Conservation (phyloP, 2,113 vertebrate genomes). For the Bolborhynchus lineola region DNA sequence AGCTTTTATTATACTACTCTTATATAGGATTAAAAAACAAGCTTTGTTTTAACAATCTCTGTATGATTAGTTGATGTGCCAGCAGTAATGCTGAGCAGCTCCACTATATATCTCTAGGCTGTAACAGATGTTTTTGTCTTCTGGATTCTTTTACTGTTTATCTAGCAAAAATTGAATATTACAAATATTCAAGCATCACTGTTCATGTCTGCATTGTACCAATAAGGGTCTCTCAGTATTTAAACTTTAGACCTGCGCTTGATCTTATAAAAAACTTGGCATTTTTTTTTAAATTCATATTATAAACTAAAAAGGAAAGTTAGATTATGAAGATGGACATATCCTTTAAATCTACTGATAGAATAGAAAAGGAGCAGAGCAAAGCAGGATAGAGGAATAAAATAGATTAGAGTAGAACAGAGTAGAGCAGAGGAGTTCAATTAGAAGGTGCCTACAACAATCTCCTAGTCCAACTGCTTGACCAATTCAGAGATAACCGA, state of each 20-base stretch:
- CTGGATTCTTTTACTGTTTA: conserved; percentile 41
- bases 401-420: background rate
- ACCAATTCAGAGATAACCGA: background rate
- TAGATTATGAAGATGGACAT: background rate
- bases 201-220: background rate
- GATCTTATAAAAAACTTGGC: background rate
- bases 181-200: conserved; percentile 16
- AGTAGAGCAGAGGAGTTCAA: background rate
- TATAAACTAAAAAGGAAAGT: background rate
- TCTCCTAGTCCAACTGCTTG: background rate
- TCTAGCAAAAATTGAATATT: conserved; percentile 54
- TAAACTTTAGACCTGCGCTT: background rate
- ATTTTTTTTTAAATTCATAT: background rate
- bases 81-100: conserved; percentile 12
- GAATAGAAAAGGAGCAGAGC: no score
- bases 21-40: conserved; percentile 54
- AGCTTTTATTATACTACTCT: conserved; percentile 53
- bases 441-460: background rate
- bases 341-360: background rate
- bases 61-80: conserved; percentile 33
- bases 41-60: conserved; percentile 59
- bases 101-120: conserved; percentile 23
- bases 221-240: background rate
- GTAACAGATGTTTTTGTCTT: conserved; percentile 49
- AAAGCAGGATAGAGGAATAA: background rate